Conservation (phyloP, 2,797 vertebrate species). For the Aphelocoma californica region DNA sequence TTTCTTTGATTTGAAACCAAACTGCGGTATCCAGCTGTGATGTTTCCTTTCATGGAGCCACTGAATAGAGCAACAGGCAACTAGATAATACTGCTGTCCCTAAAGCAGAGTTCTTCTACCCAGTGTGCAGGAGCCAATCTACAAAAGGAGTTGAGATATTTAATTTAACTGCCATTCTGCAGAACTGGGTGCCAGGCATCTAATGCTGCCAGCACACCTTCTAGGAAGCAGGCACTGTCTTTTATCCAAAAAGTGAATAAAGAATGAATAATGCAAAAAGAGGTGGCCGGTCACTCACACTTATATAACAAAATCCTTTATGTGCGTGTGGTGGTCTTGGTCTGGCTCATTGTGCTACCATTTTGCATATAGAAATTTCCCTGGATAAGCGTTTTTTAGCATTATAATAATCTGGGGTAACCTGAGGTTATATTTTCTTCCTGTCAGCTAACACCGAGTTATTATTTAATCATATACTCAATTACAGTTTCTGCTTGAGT, state of each 20-base stretch:
- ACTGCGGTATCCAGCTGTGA: background rate
- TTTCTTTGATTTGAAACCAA: background rate
- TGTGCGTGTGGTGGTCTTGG: accelerated
- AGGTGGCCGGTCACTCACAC: background rate
- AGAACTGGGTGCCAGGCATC: background rate
- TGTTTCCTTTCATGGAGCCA: background rate
- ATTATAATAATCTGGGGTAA: background rate
- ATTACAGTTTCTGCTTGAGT: background rate
- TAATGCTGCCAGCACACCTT: background rate
- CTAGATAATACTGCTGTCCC: background rate
- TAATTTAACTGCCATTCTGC: background rate
- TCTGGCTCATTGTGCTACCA: background rate
- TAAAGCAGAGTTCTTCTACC: background rate
- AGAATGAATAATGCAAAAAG: background rate
- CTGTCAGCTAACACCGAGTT: background rate
- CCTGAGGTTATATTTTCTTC: background rate
- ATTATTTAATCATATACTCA: background rate
- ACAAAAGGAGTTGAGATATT: background rate
- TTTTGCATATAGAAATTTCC: background rate
- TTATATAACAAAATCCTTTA: background rate
- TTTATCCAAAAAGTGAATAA: background rate
- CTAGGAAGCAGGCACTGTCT: background rate
- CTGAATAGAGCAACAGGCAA: background rate
- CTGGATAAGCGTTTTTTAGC: background rate
- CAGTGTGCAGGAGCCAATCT: background rate